These are phyloP conservation scores for Drymodes brunneopygia DNA, from an alignment of 2,113 vertebrate genomes.

Conservation along the genomic window DNA sequence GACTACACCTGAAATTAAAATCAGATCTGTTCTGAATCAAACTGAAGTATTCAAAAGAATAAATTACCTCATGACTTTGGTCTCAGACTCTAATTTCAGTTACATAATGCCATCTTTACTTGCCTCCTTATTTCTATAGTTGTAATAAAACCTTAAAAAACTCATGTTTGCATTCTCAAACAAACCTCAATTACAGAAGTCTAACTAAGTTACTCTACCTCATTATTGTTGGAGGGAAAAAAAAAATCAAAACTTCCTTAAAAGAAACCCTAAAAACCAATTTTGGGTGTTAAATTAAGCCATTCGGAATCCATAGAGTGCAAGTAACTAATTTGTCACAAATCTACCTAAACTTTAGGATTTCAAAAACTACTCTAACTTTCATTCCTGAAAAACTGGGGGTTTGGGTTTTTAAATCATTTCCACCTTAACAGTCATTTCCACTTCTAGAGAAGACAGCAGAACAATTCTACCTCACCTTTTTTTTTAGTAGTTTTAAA, in stretches of 20 bases:
- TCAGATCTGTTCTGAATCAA: not conserved
- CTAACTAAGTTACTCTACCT: not conserved
- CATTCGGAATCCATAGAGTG: not conserved
- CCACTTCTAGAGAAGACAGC: not conserved
- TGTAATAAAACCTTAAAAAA: not conserved
- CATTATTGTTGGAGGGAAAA: not conserved
- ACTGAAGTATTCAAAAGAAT: not conserved
- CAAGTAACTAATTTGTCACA: not conserved
- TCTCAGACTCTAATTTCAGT: not conserved
- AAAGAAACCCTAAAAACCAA: not conserved
- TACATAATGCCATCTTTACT: not conserved
- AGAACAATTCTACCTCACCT: not conserved
- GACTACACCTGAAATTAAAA: not conserved
- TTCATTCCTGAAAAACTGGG: not conserved
- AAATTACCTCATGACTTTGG: not conserved
- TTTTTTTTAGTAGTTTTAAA: not conserved
- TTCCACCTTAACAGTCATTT: not conserved
- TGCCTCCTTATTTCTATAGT: not conserved
- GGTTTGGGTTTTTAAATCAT: not conserved
- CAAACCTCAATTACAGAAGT: not conserved
- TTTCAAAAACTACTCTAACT: not conserved
- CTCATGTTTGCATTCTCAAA: not conserved
- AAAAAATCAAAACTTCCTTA: not conserved
- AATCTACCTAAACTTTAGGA: not conserved
- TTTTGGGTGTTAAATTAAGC: not conserved